Conservation (phyloP, 2,888 invertebrate genomes). For the Drepana falcataria region DNA sequence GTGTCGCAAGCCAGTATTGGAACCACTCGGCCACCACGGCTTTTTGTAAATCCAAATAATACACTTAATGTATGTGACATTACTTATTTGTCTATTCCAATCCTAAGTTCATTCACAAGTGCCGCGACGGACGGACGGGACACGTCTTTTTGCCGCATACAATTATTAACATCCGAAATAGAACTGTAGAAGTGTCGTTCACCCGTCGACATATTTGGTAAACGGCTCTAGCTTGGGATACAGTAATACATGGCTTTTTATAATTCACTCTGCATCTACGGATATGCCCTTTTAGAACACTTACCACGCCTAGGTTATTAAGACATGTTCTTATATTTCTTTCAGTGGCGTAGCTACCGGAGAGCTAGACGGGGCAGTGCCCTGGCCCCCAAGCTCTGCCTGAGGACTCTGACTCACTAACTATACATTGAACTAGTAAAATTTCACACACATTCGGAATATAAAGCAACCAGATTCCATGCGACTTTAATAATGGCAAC, state of each 20-base stretch:
- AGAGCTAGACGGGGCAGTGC: too few species aligned
- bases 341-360: too few species aligned
- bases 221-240: conserved; percentile 9
- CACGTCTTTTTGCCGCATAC: conserved; percentile 38
- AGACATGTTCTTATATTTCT: not conserved
- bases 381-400: too few species aligned
- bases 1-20: too few species aligned
- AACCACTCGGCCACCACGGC: too few species aligned
- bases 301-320: not conserved
- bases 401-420: too few species aligned
- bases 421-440: too few species aligned
- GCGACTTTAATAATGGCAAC: too few species aligned
- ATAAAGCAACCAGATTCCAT: too few species aligned
- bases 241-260: not conserved
- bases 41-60: too few species aligned
- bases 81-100: not conserved
- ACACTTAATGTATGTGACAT: not conserved
- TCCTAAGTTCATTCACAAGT: conserved; percentile 13
- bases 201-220: conserved; percentile 51
- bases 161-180: conserved; percentile 48
- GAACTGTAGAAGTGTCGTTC: conserved; percentile 39
- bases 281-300: not conserved
- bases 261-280: conserved; percentile 7
- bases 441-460: too few species aligned
- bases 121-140: conserved; percentile 22